Evolutionary conservation across 2,797 vertebrate genomes (phyloP).

Genomic region (Sebastes iracundus): DNA sequence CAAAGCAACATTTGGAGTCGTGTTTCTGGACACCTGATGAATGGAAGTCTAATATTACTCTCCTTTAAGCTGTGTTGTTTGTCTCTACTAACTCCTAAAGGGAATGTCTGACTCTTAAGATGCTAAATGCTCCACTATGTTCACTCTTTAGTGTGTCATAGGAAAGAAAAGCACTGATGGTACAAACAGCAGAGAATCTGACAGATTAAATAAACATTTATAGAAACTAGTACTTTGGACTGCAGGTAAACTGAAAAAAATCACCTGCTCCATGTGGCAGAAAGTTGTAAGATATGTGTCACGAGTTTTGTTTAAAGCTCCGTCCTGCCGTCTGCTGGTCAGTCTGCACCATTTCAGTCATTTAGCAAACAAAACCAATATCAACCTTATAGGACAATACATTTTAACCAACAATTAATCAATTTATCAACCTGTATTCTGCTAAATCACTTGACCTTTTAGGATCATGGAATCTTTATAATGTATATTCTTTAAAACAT

Average conservation of each 20-base stretch:
- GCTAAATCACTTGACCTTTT: not conserved
- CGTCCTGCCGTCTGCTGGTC: conserved; percentile 45
- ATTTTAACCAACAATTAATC: not conserved
- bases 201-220: not conserved
- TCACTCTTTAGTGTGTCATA: no score
- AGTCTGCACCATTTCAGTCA: conserved; percentile 1
- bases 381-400: not conserved
- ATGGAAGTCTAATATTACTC: not conserved
- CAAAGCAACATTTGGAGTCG: not conserved
- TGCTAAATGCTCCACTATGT: not conserved
- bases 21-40: not conserved
- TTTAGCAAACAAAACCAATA: not conserved
- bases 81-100: no score
- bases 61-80: not conserved
- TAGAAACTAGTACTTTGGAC: not conserved
- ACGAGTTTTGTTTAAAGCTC: not conserved
- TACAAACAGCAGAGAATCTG: not conserved
- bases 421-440: not conserved
- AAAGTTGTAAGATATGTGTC: no score
- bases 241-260: not conserved
- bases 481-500: not conserved
- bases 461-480: not conserved
- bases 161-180: no score
- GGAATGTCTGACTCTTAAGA: not conserved
- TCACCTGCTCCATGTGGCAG: not conserved